Base-by-base conservation (phyloP, 2,113 vertebrate genomes). In the cattle (Bos taurus) region DNA sequence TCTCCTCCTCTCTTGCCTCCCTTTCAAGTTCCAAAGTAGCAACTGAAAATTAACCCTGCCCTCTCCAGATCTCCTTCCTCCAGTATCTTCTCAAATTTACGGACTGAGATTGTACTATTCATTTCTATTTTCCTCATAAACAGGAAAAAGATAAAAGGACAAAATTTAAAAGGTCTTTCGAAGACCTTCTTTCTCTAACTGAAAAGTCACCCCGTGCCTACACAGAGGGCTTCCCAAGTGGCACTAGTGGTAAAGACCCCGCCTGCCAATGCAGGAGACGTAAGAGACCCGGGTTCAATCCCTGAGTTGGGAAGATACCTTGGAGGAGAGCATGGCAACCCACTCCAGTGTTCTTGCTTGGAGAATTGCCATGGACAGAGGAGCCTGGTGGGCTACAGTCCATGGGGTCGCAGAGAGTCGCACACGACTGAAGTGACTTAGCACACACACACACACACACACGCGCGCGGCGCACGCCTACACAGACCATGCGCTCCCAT, bases 81-180 rank as follows among this genome's bases (percentile, higher is more conserved):
- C 28, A 28, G 28, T 80, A 36, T 50, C 28, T 74, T 83, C 78
- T 86, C 74, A 81, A 64, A 56, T 89, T 48, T 36, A 43, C 1
- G 1, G 1, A 83, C n/a, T 82, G 54, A 86, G 33, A 74, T 59
- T 74, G 15, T 25, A 52, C 17, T 46, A 54, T 84, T 91, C n/a
- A 67, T 90, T 91, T 59, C 25, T 84, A n/a, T 84, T 94, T 84
- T 94, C 50, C 43, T 87, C 52, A 71, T 62, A 83, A 96, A 93
- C 25, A 95, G 46, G 25, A 84, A 84, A 85, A 91, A 10, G 33
- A 90, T 54, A 78, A 90, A 17, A 97, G 84, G n/a, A 81, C 26
- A 85, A 74, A 64, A 40, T 54, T n/a, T 57, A 88, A 97, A 17
- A 86, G 12, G 59, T 80, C 87, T 83, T 43, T 59, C 43, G 50